phyloP scores from a whole-genome alignment of 2,113 vertebrate genomes.

The Hippocampus guttulatus region DNA sequence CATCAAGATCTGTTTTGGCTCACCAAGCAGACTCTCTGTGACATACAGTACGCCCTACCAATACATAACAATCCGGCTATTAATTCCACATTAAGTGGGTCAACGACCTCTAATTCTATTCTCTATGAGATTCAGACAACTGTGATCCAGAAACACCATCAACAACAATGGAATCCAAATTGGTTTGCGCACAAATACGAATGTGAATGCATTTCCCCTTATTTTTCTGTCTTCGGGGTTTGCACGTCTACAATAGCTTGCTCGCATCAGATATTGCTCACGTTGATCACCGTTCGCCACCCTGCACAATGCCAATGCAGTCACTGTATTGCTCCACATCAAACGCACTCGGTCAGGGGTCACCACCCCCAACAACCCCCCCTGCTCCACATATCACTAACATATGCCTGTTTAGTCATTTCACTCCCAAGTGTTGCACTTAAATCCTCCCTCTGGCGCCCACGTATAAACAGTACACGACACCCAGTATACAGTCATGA shows the following conservation, averaged over 20 bases:
- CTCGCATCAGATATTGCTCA: conserved; percentile 5
- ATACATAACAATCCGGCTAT: neutral
- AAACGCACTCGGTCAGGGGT: conserved; percentile 24
- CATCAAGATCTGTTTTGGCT: too few relatives aligned
- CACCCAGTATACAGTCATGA: conserved; percentile 11
- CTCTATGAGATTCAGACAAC: too few relatives aligned
- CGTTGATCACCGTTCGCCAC: conserved; percentile 17
- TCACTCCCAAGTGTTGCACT: conserved; percentile 6
- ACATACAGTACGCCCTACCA: neutral
- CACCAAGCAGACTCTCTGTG: neutral
- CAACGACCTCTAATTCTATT: too few relatives aligned
- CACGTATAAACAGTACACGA: conserved; percentile 3
- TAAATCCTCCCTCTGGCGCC: conserved; percentile 16
- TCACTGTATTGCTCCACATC: conserved; percentile 45
- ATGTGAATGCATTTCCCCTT: neutral
- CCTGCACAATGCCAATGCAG: conserved; percentile 32
- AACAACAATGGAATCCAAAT: neutral
- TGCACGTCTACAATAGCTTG: conserved; percentile 20
- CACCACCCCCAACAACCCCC: neutral
- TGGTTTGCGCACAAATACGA: neutral
- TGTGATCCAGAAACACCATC: neutral
- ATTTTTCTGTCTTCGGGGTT: conserved; percentile 11
- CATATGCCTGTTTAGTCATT: conserved; percentile 23
- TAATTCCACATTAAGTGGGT: too few relatives aligned
- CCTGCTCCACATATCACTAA: conserved; percentile 39